A percentile compares a stretch with the other conserved stretches of the same genome.
These are phyloP conservation scores for Cyclophora albipunctata DNA, from an alignment of 2,888 invertebrate genomes.

Conservation along the genomic window DNA sequence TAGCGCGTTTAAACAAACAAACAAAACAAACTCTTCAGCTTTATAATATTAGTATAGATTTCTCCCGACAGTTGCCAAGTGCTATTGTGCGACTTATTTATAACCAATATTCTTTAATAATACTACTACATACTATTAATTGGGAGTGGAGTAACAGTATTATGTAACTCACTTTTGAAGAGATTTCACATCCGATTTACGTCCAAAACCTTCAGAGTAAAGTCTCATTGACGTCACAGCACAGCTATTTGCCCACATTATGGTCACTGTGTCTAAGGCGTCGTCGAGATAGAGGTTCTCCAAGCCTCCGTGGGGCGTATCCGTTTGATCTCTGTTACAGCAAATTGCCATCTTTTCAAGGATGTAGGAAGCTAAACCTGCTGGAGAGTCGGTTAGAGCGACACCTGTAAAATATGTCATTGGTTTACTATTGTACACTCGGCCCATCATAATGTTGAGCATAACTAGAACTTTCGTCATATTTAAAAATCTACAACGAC, in stretches of 20 bases:
- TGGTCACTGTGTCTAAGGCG: constrained; percentile 86
- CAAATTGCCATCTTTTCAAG: constrained; percentile 88
- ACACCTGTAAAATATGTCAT: constrained; percentile 67
- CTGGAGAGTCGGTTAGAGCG: constrained; percentile 83
- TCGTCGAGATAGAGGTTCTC: constrained; percentile 79
- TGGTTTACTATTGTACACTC: no score
- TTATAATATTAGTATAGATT: no score
- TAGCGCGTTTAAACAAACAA: no score
- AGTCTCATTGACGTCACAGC: constrained; percentile 85
- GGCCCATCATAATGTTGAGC: no score
- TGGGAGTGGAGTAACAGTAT: background rate
- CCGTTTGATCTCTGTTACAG: constrained; percentile 76
- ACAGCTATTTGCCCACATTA: constrained; percentile 85
- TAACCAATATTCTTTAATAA: no score
- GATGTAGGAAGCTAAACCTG: constrained; percentile 90
- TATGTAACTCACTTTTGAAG: constrained; percentile 41
- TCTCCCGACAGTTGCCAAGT: no score
- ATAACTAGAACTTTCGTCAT: background rate
- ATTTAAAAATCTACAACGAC: background rate
- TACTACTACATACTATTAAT: no score
- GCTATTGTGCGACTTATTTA: no score
- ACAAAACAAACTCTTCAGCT: no score
- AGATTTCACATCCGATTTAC: no score
- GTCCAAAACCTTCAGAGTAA: constrained; percentile 78
- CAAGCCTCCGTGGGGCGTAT: constrained; percentile 80